Conservation (phyloP, 2,888 invertebrate genomes). For the Nebria brevicollis region DNA sequence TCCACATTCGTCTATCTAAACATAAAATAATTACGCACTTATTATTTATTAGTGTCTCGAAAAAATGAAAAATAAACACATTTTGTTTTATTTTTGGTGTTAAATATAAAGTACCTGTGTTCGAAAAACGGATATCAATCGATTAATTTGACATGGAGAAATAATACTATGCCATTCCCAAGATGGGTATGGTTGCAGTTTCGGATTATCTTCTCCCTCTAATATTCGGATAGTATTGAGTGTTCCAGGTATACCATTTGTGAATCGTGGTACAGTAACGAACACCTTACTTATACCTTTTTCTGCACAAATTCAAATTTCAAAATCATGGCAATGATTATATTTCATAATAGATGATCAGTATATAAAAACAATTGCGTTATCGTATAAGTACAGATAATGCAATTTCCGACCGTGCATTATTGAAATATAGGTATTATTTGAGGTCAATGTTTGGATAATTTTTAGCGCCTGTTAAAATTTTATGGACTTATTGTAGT, state of each 20-base stretch:
- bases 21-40: constrained; percentile 57
- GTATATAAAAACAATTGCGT: too few relatives aligned
- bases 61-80: too few relatives aligned
- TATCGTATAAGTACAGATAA: too few relatives aligned
- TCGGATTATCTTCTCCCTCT: constrained; percentile 57
- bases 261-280: constrained; percentile 78
- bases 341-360: too few relatives aligned
- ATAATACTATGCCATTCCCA: constrained; percentile 66
- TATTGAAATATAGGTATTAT: too few relatives aligned
- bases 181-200: constrained; percentile 67
- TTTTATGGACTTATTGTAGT: too few relatives aligned
- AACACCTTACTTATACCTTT: constrained; percentile 67
- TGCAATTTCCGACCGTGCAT: too few relatives aligned
- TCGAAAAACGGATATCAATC: constrained; percentile 79
- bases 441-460: too few relatives aligned
- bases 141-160: constrained; percentile 59
- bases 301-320: constrained; percentile 9
- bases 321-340: too few relatives aligned
- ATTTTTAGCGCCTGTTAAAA: too few relatives aligned
- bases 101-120: constrained; percentile 66
- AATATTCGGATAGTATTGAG: constrained; percentile 69
- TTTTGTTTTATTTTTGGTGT: too few relatives aligned
- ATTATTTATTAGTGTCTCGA: too few relatives aligned
- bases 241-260: constrained; percentile 76
- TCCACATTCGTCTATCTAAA: constrained; percentile 75